Conservation (phyloP, 2,113 vertebrate genomes). For the Myocastor coypus region DNA sequence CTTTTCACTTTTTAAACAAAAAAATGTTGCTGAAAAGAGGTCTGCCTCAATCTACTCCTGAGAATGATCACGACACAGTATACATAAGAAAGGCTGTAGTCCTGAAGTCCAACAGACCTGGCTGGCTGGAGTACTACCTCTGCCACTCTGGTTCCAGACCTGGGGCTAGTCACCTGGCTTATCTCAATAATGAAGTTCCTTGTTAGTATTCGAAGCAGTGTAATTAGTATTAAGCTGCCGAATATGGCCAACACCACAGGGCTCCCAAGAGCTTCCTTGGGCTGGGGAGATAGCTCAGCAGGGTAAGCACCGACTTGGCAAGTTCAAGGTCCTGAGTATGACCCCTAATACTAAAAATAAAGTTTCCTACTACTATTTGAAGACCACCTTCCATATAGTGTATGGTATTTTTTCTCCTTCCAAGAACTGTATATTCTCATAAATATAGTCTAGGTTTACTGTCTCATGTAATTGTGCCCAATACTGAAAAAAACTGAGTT, state of each 20-base stretch:
- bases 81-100: not conserved
- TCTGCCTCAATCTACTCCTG: not conserved
- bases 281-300: too few species aligned
- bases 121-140: not conserved
- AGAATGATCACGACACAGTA: not conserved
- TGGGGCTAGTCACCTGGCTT: not conserved
- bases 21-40: not conserved
- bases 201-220: not conserved
- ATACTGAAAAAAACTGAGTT: not conserved
- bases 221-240: not conserved
- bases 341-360: too few species aligned
- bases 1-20: not conserved
- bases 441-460: not conserved
- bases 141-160: not conserved
- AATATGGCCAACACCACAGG: not conserved
- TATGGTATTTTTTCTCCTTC: not conserved
- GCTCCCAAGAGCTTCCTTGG: not conserved
- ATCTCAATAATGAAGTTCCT: conserved; percentile 1
- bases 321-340: too few species aligned
- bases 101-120: not conserved
- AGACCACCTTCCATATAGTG: not conserved
- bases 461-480: not conserved
- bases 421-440: not conserved
- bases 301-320: too few species aligned
- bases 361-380: not conserved